Evolutionary conservation across 2,888 invertebrate species (phyloP).

Genomic region (Sialis lutaria): DNA sequence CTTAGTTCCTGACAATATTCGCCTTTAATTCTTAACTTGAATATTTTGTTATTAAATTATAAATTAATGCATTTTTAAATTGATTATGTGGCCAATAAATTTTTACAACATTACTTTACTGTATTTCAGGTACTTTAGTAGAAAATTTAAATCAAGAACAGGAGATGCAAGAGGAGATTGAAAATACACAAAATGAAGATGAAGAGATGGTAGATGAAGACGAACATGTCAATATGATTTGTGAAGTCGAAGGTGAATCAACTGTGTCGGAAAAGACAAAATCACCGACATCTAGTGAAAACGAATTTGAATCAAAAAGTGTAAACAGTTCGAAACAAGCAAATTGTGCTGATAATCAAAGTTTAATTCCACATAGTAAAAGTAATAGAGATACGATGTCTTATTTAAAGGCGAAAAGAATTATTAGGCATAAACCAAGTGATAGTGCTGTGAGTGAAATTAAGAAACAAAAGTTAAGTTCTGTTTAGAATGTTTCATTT

Average conservation of each 20-base stretch:
- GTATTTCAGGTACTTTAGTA: background rate
- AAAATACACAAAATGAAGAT: conserved; percentile 8
- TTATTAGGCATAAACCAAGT: conserved; percentile 20
- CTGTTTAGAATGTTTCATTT: no score
- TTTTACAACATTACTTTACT: background rate
- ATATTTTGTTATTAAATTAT: background rate
- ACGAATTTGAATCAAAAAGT: no score
- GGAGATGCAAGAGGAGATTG: conserved; percentile 10
- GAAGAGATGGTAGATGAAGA: conserved; percentile 2
- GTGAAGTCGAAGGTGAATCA: background rate
- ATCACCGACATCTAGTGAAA: background rate
- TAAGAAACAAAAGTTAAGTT: background rate
- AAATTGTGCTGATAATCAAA: no score
- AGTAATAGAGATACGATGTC: conserved; percentile 21
- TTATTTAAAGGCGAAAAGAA: conserved; percentile 24
- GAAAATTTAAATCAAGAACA: background rate
- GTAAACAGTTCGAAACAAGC: no score
- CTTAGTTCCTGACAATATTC: background rate
- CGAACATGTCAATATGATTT: background rate
- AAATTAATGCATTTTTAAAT: background rate
- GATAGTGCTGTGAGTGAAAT: conserved; percentile 10
- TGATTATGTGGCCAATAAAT: background rate
- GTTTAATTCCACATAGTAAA: background rate
- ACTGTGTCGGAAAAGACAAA: background rate
- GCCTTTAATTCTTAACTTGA: background rate